Evolutionary conservation across 2,797 vertebrate genomes (phyloP), one percentile per base, ranked within the genome.

Genomic region (Enteromius anoplus): DNA sequence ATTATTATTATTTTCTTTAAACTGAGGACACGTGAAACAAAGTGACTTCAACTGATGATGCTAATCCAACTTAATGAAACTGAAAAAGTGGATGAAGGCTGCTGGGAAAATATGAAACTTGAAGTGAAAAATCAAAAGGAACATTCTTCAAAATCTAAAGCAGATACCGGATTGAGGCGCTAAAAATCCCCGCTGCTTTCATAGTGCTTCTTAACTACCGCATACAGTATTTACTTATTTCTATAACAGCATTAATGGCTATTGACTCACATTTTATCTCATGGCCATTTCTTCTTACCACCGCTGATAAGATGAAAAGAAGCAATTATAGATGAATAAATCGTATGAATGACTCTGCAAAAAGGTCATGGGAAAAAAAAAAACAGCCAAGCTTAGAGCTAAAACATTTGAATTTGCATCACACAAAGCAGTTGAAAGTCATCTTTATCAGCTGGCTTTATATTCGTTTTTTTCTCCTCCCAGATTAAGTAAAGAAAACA

Each of bases 1-100:
- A 49, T 81, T 23, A n/a, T 65, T 37, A 37, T 37, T 26, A 26
- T 26, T 40, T 40, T 26, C 75, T 75, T 79, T 23, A 75, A 65
- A 49, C 15, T 47, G 60, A 72, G 62, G 45, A 47, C 8, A 55
- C 37, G 47, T n/a, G 19, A 71, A 85, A 77, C 17, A 66, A 76
- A 78, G 64, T 29, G 53, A 78, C 65, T 86, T 82, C 53, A 77
- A 80, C 14, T 58, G 71, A 83, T 19, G 72, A 53, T 55, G 81
- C 73, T 84, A 76, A 87, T 78, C 62, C 81, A 81, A 78, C 79
- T 81, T 70, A 81, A 53, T 21, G 42, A 55, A 85, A 78, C 69
- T 42, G 45, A 71, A 64, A 84, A 84, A 34, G 75, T 84, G 47
- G 64, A 80, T 70, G 75, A 84, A 75, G 23, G 77, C 83, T 65